phyloP scores from a whole-genome alignment of 2,113 vertebrate species.

The Centropus unirufus region DNA sequence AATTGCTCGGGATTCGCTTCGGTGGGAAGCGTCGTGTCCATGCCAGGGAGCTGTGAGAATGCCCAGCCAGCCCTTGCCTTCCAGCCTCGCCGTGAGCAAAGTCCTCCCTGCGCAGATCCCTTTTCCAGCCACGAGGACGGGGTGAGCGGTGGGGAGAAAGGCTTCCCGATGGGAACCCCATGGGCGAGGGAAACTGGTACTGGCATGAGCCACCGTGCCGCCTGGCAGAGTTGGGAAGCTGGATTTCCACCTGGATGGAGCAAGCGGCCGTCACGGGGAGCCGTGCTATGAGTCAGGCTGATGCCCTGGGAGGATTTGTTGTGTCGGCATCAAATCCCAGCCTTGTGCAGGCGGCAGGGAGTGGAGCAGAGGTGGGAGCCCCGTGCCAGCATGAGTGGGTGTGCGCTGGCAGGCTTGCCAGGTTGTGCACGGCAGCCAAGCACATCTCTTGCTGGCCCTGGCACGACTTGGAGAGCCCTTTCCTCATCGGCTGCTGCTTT shows the following conservation, averaged over 20 bases:
- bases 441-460: accelerated
- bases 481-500: not conserved
- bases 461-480: not conserved
- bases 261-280: not conserved
- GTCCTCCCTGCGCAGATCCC: not conserved
- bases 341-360: not conserved
- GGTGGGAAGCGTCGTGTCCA: accelerated
- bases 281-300: not conserved
- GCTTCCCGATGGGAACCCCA: accelerated
- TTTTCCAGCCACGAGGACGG: not conserved
- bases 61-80: accelerated
- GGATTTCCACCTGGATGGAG: not conserved
- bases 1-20: accelerated
- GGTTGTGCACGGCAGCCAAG: not conserved
- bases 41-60: not conserved
- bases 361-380: not conserved
- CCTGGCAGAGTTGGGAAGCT: not conserved
- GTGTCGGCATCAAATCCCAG: not conserved
- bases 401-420: not conserved
- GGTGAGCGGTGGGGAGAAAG: not conserved
- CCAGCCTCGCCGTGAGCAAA: not conserved
- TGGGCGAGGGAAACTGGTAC: not conserved
- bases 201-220: accelerated
- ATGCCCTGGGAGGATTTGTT: not conserved
- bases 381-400: not conserved